Base-by-base conservation (phyloP, 2,797 vertebrate species). In the Avahi laniger region DNA sequence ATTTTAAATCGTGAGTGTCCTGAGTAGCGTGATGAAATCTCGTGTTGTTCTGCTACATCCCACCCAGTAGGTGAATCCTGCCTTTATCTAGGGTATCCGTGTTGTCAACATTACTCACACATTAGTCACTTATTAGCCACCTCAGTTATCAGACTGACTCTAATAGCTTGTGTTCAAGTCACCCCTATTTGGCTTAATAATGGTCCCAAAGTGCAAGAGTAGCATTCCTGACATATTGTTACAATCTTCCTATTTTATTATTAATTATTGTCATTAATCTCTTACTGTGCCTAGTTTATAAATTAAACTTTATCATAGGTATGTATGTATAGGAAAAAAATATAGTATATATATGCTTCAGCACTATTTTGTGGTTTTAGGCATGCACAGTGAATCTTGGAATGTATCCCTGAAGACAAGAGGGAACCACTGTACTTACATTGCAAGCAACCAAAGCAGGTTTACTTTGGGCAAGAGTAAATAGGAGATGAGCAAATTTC, bases 31-130 rank as follows among this genome's bases (percentile, higher is more conserved):
- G 22, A 38, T 26, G 50, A 54, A 79, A 54, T 79, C n/a, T 38
- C 0, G 0, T 22, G 7, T n/a, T 79, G 22, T 38, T 2, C 24
- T 52, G 50, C 4, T 24, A 7, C 3, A 8, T 26, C 50, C 33
- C 12, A 15, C 50, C 20, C 50, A 8, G 4, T 15, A 78, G 20
- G 48, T 15, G 48, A 78, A 54, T 50, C 48, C 22, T 7, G 13
- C n/a, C n/a, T 54, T 78, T 54, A n/a, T 78, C 13, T 13, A 54
- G n/a, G 0, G 2, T 38, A 78, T 38, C 22, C n/a, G 15, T 12
- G 5, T 6, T 78, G 20, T 35, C 12, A 7, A 5, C n/a, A 4
- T 50, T 24, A 78, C 75, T 79, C 11, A 2, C 33, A 48, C 76
- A 3, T 79, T 79, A 9, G n/a, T 79, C n/a, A 54, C 76, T 79